A percentile compares a stretch with the other conserved stretches of the same genome.
These are phyloP conservation scores for Ametastegia equiseti DNA, from an alignment of 2,888 invertebrate genomes.

Conservation along the genomic window DNA sequence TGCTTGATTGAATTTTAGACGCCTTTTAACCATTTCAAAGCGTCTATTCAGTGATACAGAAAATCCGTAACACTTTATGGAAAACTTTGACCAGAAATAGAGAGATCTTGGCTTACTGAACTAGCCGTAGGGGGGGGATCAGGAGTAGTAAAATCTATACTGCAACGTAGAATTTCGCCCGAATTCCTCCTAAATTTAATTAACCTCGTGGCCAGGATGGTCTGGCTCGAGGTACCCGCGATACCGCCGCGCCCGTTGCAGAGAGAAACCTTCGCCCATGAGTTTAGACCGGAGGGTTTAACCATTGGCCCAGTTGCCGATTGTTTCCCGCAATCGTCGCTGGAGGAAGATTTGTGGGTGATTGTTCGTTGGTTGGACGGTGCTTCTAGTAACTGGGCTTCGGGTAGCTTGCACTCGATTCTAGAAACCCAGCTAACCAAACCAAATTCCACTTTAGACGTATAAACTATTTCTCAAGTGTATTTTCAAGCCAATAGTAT, in stretches of 20 bases:
- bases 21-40: too few relatives aligned
- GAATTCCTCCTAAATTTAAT: constrained; percentile 45
- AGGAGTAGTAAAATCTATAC: constrained; percentile 39
- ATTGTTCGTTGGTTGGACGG: constrained; percentile 29
- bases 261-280: constrained; percentile 3
- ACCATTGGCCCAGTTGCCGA: constrained; percentile 46
- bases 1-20: neutral
- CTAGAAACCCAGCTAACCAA: constrained; percentile 31
- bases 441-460: constrained; percentile 26
- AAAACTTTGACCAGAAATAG: neutral
- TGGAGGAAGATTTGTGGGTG: constrained; percentile 45
- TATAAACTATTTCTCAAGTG: neutral
- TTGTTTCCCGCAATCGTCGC: constrained; percentile 47
- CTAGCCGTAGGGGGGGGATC: too few relatives aligned
- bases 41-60: too few relatives aligned
- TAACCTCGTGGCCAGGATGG: constrained; percentile 38
- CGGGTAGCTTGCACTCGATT: neutral
- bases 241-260: neutral
- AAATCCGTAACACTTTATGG: too few relatives aligned
- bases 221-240: constrained; percentile 7
- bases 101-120: too few relatives aligned
- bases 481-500: neutral
- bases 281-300: constrained; percentile 42
- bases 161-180: constrained; percentile 25
- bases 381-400: neutral